Evolutionary conservation across 30 jellyfish, hydroid and myxozoan genomes (phyloP).

Genomic region (Aurelia sp.): DNA sequence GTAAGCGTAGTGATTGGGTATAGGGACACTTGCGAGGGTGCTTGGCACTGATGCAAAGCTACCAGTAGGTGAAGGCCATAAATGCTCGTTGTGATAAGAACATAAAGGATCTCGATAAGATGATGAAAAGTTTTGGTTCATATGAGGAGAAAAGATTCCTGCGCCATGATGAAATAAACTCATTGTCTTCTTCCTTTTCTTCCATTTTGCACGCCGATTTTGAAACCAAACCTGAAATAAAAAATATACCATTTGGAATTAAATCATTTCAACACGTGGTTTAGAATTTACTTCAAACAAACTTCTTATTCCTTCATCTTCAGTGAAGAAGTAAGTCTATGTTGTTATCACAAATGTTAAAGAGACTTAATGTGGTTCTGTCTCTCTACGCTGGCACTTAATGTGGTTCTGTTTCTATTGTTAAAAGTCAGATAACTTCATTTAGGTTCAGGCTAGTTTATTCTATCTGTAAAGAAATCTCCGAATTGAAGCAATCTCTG

Average conservation of each 20-base stretch:
- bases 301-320: too few relatives aligned
- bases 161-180: slow-evolving; percentile 93
- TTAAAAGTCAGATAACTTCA: too few relatives aligned
- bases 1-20: slow-evolving; percentile 73
- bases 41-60: slow-evolving; percentile 68
- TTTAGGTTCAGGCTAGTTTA: too few relatives aligned
- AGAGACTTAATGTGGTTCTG: too few relatives aligned
- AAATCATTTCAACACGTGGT: too few relatives aligned
- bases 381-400: too few relatives aligned
- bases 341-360: too few relatives aligned
- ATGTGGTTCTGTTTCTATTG: too few relatives aligned
- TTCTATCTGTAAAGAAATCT: too few relatives aligned
- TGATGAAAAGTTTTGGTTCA: slow-evolving; percentile 85
- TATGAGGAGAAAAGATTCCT: slow-evolving; percentile 89
- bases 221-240: slow-evolving; percentile 96
- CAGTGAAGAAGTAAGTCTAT: too few relatives aligned
- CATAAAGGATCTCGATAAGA: slow-evolving; percentile 87
- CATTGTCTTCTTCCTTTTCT: slow-evolving; percentile 98
- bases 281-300: too few relatives aligned
- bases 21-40: slow-evolving; percentile 61
- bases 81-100: slow-evolving; percentile 89
- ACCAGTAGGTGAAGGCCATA: slow-evolving; percentile 90
- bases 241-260: background rate
- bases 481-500: too few relatives aligned
- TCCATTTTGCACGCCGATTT: slow-evolving; percentile 99